phyloP scores from a whole-genome alignment of 2,113 vertebrate species.

The Crotalus helleri region DNA sequence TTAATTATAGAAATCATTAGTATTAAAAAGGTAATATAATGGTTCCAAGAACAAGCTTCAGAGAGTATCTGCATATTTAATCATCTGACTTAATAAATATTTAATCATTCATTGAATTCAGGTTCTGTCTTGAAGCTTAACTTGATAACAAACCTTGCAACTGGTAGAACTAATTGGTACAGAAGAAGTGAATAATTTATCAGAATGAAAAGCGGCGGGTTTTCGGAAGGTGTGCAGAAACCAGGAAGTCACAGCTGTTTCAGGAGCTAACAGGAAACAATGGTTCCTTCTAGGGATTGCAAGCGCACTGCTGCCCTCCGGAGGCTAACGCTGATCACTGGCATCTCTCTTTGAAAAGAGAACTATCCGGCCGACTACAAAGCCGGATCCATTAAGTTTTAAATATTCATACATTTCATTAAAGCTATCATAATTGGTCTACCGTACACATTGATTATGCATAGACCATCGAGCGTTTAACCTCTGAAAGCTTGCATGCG shows the following conservation, averaged over 20 bases:
- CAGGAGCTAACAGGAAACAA: slow-evolving; percentile 55
- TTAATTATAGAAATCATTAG: slow-evolving; percentile 84
- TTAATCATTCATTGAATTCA: slow-evolving; percentile 78
- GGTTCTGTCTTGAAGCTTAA: slow-evolving; percentile 82
- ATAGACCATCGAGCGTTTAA: slow-evolving; percentile 54
- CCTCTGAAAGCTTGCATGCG: slow-evolving; percentile 61
- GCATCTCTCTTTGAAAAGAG: slow-evolving; percentile 43
- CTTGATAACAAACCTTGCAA: slow-evolving; percentile 81
- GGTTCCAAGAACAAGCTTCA: slow-evolving; percentile 79
- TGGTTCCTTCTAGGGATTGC: slow-evolving; percentile 38
- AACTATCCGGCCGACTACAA: slow-evolving; percentile 24
- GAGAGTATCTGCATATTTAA: slow-evolving; percentile 83
- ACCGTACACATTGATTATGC: slow-evolving; percentile 58
- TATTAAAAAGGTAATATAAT: slow-evolving; percentile 81
- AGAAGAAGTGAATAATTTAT: slow-evolving; percentile 82
- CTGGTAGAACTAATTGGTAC: slow-evolving; percentile 83
- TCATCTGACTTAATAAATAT: slow-evolving; percentile 78
- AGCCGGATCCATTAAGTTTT: slow-evolving; percentile 56
- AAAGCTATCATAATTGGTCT: slow-evolving; percentile 59
- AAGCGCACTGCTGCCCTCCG: slow-evolving; percentile 76
- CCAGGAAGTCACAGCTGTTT: slow-evolving; percentile 62
- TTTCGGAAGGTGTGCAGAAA: slow-evolving; percentile 68
- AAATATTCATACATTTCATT: slow-evolving; percentile 63
- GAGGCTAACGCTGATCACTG: slow-evolving; percentile 67
- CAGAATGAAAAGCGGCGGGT: slow-evolving; percentile 66